Conservation (phyloP, 2,113 vertebrate species). For the Tachysurus fulvidraco region DNA sequence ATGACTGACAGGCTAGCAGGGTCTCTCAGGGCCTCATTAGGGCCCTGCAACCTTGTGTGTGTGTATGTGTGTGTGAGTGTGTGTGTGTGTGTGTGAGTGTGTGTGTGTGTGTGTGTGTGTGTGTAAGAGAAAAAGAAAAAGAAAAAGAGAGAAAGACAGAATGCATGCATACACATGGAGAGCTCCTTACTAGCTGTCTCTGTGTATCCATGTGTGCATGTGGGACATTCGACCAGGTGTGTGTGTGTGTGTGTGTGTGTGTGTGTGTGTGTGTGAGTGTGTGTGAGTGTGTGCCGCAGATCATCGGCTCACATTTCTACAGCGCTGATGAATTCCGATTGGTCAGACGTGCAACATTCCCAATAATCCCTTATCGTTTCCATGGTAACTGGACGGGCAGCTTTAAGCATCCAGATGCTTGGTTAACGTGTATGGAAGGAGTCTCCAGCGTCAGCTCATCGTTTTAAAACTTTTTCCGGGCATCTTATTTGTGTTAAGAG, state of each 20-base stretch:
- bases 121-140: not conserved
- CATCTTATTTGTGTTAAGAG: not conserved
- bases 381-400: not conserved
- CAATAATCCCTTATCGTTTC: not conserved
- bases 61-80: slow-evolving; percentile 38
- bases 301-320: not conserved
- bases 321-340: not conserved
- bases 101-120: not conserved
- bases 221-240: slow-evolving; percentile 25
- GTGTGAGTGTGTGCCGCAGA: slow-evolving; percentile 46
- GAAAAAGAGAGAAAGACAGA: slow-evolving; percentile 12
- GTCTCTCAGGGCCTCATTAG: slow-evolving; percentile 81
- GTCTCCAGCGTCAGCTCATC: not conserved
- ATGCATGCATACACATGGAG: slow-evolving; percentile 33
- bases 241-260: slow-evolving; percentile 54
- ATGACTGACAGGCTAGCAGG: slow-evolving; percentile 74
- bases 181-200: slow-evolving; percentile 11
- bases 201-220: not conserved
- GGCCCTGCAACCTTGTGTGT: slow-evolving; percentile 59
- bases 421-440: not conserved
- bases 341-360: not conserved
- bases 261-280: slow-evolving; percentile 50
- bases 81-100: slow-evolving; percentile 31
- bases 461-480: not conserved
- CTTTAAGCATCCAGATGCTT: not conserved